Evolutionary conservation across 1,140 invertebrate genomes (phyloP), one percentile per base, ranked within the genome.

Genomic region (Brachionus angularis): DNA sequence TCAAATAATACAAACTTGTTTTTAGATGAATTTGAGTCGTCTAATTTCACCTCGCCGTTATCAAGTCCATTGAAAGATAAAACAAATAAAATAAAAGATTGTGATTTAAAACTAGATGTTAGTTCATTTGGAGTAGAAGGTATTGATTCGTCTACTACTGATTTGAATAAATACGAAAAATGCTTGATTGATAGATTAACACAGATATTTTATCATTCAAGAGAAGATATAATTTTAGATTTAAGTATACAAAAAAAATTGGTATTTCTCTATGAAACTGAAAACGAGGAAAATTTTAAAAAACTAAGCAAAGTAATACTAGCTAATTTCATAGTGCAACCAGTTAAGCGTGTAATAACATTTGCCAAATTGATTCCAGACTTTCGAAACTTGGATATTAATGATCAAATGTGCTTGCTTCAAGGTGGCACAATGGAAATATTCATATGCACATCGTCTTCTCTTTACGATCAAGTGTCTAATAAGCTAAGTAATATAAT

Each of bases 261-360:
- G 23, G 39, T 16, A 16, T 10, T 16, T 42, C 39, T 42, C 39
- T 42, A n/a, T n/a, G n/a, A n/a, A n/a, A n/a, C n/a, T n/a, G n/a
- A n/a, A n/a, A n/a, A n/a, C n/a, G n/a, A n/a, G n/a, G n/a, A n/a
- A n/a, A n/a, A n/a, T n/a, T n/a, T n/a, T n/a, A n/a, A 58, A 58
- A 14, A 42, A 42, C 10, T 14, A 42, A 39, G 3, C 33, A 39
- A 58, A 52, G 27, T 23, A 3, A 5, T 70, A 23, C 34, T 70
- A 47, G 67, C 47, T n/a, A 70, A 70, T 53, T 70, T 70, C 36
- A 23, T 70, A 25, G 12, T 23, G 7, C n/a, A n/a, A 12, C 67
- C 67, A 52, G 25, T 70, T 1, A 50, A 70, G 39, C 67, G 67
- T 18, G 46, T 70, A 31, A 23, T 70, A 3, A 42, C 46, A 70